These are phyloP conservation scores for Cerceris rybyensis DNA, from an alignment of 2,888 invertebrate species.

Conservation along the genomic window DNA sequence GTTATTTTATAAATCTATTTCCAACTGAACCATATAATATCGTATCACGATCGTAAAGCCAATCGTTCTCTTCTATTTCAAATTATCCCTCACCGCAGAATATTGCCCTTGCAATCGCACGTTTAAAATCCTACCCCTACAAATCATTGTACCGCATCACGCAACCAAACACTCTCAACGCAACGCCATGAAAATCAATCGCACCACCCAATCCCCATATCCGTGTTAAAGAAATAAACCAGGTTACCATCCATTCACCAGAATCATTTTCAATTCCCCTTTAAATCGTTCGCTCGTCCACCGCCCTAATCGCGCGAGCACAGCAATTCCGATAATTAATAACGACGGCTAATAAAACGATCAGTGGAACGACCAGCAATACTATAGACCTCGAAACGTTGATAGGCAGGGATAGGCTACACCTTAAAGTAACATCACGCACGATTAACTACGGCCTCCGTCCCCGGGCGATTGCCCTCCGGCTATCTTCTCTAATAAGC, in stretches of 20 bases:
- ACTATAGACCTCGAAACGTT: conserved; percentile 17
- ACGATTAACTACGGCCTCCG: conserved; percentile 29
- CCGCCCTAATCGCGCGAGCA: background rate
- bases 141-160: background rate
- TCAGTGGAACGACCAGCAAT: conserved; percentile 9
- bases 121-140: background rate
- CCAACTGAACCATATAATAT: too few species aligned
- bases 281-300: too few species aligned
- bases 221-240: too few species aligned
- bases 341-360: conserved; percentile 30
- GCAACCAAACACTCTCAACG: background rate
- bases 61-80: too few species aligned
- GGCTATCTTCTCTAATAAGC: conserved; percentile 8
- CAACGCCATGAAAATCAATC: background rate
- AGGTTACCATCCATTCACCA: too few species aligned
- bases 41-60: too few species aligned
- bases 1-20: too few species aligned
- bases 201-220: too few species aligned
- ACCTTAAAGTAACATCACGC: conserved; percentile 2
- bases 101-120: background rate
- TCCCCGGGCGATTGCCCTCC: conserved; percentile 9
- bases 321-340: conserved; percentile 22
- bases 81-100: too few species aligned
- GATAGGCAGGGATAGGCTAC: background rate
- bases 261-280: too few species aligned